Evolutionary conservation across 2,113 vertebrate species (phyloP).

Genomic region (Rhinolophus ferrumequinum): DNA sequence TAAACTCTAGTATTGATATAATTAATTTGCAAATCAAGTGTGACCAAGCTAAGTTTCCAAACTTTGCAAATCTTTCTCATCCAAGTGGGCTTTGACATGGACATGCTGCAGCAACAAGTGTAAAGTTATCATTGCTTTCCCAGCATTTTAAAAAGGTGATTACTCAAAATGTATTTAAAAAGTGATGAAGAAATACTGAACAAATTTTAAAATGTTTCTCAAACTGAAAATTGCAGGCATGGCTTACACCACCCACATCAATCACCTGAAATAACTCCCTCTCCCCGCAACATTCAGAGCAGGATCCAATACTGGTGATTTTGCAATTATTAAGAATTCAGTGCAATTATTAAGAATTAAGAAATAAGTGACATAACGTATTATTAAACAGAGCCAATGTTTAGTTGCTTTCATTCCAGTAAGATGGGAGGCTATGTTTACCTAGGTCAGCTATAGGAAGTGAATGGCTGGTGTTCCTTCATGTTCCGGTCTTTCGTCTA

Average conservation of each 20-base stretch:
- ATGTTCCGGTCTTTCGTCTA: neutral
- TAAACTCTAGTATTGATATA: neutral
- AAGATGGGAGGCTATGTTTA: neutral
- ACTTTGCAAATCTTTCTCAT: neutral
- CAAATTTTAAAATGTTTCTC: neutral
- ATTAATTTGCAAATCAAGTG: neutral
- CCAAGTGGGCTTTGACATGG: neutral
- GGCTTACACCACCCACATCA: neutral
- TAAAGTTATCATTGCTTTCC: neutral
- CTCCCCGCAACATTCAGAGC: neutral
- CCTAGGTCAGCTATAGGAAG: neutral
- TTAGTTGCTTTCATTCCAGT: neutral
- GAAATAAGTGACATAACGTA: neutral
- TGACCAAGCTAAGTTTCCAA: neutral
- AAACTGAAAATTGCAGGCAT: neutral
- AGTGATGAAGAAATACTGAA: neutral
- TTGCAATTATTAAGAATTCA: neutral
- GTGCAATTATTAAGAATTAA: too few relatives aligned
- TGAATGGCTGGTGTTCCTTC: accelerated
- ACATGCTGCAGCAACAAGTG: neutral
- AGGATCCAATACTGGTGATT: neutral
- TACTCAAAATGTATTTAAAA: neutral
- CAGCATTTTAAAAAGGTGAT: neutral
- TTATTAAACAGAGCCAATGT: neutral
- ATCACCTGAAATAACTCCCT: neutral